These are phyloP conservation scores for Clytia hemisphaerica DNA, from an alignment of 30 jellyfish, hydroid and myxozoan genomes.

Conservation along the genomic window DNA sequence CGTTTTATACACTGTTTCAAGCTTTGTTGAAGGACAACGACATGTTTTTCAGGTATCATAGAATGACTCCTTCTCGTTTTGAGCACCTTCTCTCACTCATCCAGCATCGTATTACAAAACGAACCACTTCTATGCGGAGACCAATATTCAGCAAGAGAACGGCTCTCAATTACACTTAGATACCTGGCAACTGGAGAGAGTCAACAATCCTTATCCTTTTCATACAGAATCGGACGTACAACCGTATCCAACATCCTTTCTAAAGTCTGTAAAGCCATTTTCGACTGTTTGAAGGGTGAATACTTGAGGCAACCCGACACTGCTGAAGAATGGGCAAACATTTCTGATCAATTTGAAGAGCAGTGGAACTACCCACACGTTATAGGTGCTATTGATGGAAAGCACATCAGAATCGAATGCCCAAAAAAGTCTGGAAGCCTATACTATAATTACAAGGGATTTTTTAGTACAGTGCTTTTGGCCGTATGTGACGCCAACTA, in stretches of 20 bases:
- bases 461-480: conserved; percentile 34
- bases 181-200: conserved; percentile 50
- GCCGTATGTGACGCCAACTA: conserved; percentile 50
- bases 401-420: conserved; percentile 27
- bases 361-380: conserved; percentile 39
- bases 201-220: conserved; percentile 28
- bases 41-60: conserved; percentile 15
- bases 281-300: conserved; percentile 1
- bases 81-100: neutral
- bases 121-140: conserved; percentile 10
- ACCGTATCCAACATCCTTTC: conserved; percentile 5
- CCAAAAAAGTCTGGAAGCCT: conserved; percentile 32
- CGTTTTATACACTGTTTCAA: too few species aligned
- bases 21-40: too few species aligned
- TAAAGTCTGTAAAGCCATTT: conserved; percentile 37
- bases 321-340: conserved; percentile 21
- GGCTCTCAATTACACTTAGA: conserved; percentile 41
- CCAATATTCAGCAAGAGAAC: conserved; percentile 27
- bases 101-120: neutral
- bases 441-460: conserved; percentile 31
- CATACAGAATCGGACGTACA: conserved; percentile 29
- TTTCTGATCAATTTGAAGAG: neutral
- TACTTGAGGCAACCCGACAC: neutral
- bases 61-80: conserved; percentile 8
- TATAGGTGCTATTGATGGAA: conserved; percentile 28